Evolutionary conservation across 2,888 invertebrate genomes (phyloP), one percentile per base, ranked within the genome.

Genomic region (Fragum sueziense): DNA sequence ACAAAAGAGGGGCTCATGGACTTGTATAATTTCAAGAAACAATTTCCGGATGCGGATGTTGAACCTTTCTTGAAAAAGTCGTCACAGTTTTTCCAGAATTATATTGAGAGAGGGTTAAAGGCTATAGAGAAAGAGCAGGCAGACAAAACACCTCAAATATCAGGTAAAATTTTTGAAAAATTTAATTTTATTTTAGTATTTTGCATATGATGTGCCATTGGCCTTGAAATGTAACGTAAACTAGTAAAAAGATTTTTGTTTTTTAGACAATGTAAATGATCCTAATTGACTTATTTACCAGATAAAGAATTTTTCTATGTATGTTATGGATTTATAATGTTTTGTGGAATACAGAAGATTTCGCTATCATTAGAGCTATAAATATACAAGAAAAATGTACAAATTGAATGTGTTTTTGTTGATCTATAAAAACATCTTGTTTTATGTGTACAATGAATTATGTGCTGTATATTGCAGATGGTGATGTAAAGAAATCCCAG

Each of bases 61-160:
- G 96, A 97, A 93, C 97, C 97, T 34, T 97, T 96, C 93, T 95
- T 97, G 93, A 95, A 96, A 86, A 96, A 96, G 90, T 96, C 97
- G 0, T 97, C 97, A 69, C 95, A 96, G 92, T 96, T 96, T 93
- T 97, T 97, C 94, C 96, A 97, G 91, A 96, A 96, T 90, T 97
- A 96, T 92, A 97, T 97, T 85, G 96, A 96, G 92, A 95, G 96
- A 69, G 97, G 97, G 0, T 94, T 97, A 80, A 95, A 95, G 85
- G 94, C 95, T 71, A 95, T 96, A 41, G 95, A 95, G 74, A 87
- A 88, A 47, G 94, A 95, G 51, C 82, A 86, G 31, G 83, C 83
- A 6, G 59, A 82, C 76, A 52, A 75, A 41, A 11, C 67, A 7
- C 34, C 62, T 1, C 67, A 67, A 2, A 57, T 41, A 25, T 59